Percentiles rank a stretch among this genome's conserved stretches.
Evolutionary conservation across 2,888 invertebrate species (phyloP).

Genomic region (Galeruca laticollis): DNA sequence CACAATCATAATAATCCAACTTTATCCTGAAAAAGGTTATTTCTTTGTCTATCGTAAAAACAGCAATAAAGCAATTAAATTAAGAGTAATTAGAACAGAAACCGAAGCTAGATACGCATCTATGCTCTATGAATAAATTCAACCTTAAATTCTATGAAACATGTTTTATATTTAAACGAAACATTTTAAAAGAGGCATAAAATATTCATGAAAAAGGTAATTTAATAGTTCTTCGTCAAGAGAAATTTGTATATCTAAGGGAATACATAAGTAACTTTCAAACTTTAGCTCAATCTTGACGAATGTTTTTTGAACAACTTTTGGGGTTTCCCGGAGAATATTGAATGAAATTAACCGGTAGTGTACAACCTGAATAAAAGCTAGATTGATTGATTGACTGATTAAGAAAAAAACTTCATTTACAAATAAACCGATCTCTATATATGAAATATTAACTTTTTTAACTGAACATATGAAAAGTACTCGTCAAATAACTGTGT

Average conservation of each 20-base stretch:
- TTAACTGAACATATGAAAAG: too few relatives aligned
- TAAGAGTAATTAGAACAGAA: neutral
- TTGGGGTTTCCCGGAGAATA: neutral
- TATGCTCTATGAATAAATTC: neutral
- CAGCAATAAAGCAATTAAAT: neutral
- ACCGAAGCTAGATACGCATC: neutral
- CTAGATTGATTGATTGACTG: neutral
- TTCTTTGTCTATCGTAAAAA: too few relatives aligned
- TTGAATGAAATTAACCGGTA: neutral
- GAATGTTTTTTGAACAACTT: neutral
- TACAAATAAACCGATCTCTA: too few relatives aligned
- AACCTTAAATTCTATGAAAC: neutral
- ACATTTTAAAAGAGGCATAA: neutral
- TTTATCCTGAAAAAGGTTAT: too few relatives aligned
- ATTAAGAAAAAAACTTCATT: too few relatives aligned
- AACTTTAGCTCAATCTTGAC: neutral
- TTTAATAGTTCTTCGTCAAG: slow-evolving; percentile 5
- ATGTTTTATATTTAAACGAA: neutral
- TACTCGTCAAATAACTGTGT: too few relatives aligned
- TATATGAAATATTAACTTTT: too few relatives aligned
- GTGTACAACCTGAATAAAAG: neutral
- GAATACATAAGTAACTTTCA: slow-evolving; percentile 7
- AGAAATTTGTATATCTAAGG: slow-evolving; percentile 9
- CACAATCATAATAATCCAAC: too few relatives aligned
- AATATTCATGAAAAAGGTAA: slow-evolving; percentile 6